These are phyloP conservation scores for Siniperca knerii DNA, from an alignment of 2,113 vertebrate species.

Conservation along the genomic window DNA sequence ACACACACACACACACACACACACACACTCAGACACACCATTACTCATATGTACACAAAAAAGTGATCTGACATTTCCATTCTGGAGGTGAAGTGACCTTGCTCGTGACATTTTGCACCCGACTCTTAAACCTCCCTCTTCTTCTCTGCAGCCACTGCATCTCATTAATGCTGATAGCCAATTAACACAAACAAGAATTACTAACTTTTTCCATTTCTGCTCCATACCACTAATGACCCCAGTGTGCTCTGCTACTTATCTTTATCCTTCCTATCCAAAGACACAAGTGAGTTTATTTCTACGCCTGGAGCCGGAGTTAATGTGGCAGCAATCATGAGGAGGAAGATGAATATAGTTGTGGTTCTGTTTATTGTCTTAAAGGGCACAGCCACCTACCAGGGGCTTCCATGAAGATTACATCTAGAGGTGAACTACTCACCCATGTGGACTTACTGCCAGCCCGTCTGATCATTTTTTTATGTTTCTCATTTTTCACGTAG, in stretches of 20 bases:
- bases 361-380: slow-evolving; percentile 68
- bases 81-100: slow-evolving; percentile 36
- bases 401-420: slow-evolving; percentile 49
- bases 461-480: slow-evolving; percentile 20
- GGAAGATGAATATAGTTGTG: slow-evolving; percentile 60
- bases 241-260: slow-evolving; percentile 64
- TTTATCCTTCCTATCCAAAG: slow-evolving; percentile 57
- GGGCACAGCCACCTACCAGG: slow-evolving; percentile 43
- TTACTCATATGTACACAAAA: slow-evolving; percentile 36
- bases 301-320: slow-evolving; percentile 56
- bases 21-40: slow-evolving; percentile 11
- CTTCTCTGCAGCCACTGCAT: slow-evolving; percentile 55
- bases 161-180: slow-evolving; percentile 80
- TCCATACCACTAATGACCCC: slow-evolving; percentile 64
- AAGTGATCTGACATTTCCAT: slow-evolving; percentile 63
- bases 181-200: slow-evolving; percentile 73
- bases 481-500: slow-evolving; percentile 31
- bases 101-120: slow-evolving; percentile 76
- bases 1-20: slow-evolving; percentile 41
- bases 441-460: slow-evolving; percentile 24
- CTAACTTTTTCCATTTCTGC: slow-evolving; percentile 75
- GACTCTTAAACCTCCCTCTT: slow-evolving; percentile 37
- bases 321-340: slow-evolving; percentile 49
- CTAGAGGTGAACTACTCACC: slow-evolving; percentile 54
- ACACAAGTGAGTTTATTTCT: slow-evolving; percentile 62